Conservation (phyloP, 2,113 vertebrate species). For the Rhinoptilus africanus region DNA sequence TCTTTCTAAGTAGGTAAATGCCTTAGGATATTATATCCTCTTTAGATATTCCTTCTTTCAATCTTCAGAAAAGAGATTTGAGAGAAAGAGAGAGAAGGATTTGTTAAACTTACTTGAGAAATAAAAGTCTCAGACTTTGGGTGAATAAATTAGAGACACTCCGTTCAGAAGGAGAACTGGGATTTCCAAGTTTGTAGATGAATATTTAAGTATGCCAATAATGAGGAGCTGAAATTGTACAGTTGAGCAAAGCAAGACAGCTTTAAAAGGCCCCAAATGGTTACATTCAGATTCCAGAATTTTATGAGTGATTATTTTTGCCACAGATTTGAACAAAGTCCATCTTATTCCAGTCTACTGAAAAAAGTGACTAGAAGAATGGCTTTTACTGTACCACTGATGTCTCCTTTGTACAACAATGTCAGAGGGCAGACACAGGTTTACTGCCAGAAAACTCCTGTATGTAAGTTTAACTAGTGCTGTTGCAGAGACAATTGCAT, state of each 20-base stretch:
- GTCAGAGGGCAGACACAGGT: not conserved
- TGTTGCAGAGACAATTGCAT: not conserved
- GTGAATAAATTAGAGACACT: not conserved
- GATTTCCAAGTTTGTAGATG: constrained; percentile 27
- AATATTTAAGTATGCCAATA: constrained; percentile 8
- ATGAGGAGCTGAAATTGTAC: not conserved
- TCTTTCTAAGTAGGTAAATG: not conserved
- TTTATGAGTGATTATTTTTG: constrained; percentile 28
- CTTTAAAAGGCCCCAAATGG: not conserved
- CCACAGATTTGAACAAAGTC: constrained; percentile 11
- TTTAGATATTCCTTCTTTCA: constrained; percentile 6
- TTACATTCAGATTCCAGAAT: not conserved
- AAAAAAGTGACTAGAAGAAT: not conserved
- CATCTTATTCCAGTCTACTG: not conserved
- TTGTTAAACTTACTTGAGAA: not conserved
- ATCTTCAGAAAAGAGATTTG: constrained; percentile 24
- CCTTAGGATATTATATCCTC: not conserved
- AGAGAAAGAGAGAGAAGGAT: not conserved
- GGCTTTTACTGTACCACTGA: not conserved
- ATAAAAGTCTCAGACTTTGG: not conserved
- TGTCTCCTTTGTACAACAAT: not conserved
- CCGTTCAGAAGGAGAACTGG: not conserved
- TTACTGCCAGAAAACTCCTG: not conserved
- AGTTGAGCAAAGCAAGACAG: not conserved
- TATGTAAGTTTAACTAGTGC: not conserved